These are phyloP conservation scores for Sander vitreus DNA, from an alignment of 2,113 vertebrate species.

Conservation along the genomic window DNA sequence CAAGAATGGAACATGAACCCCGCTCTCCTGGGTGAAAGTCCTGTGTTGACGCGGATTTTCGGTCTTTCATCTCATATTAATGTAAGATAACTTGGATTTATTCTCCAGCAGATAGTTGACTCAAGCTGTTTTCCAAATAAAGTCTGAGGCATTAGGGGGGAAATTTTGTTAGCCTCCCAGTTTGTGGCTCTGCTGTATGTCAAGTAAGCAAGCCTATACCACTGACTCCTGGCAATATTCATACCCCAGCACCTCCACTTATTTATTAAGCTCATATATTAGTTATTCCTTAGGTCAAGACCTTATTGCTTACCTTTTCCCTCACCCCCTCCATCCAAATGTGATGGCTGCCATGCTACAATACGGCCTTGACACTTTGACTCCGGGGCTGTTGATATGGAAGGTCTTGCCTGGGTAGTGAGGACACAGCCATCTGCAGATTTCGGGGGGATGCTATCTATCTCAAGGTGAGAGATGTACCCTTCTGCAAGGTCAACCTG, in stretches of 20 bases:
- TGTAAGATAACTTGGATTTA: constrained; percentile 7
- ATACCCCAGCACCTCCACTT: constrained; percentile 62
- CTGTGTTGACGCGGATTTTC: too few species aligned
- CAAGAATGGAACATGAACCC: too few species aligned
- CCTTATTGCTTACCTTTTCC: constrained; percentile 12
- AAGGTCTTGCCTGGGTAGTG: too few species aligned
- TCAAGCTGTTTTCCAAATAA: constrained; percentile 43
- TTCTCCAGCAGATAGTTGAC: constrained; percentile 42
- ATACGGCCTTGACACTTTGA: too few species aligned
- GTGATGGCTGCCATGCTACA: too few species aligned
- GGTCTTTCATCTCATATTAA: constrained; percentile 8
- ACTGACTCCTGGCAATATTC: constrained; percentile 54
- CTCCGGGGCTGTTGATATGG: too few species aligned
- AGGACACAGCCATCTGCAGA: too few species aligned
- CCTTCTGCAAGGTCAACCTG: too few species aligned
- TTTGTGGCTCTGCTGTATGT: constrained; percentile 22
- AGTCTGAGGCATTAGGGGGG: constrained; percentile 34
- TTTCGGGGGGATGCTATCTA: too few species aligned
- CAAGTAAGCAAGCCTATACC: constrained; percentile 32
- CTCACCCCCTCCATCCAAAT: too few species aligned
- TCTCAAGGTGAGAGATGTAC: too few species aligned
- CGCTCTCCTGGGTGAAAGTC: too few species aligned
- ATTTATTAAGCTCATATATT: constrained; percentile 71
- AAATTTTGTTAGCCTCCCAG: constrained; percentile 47
- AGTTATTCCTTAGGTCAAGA: constrained; percentile 57